Conservation (phyloP, 2,888 invertebrate genomes). For the Halocaridina rubra region DNA sequence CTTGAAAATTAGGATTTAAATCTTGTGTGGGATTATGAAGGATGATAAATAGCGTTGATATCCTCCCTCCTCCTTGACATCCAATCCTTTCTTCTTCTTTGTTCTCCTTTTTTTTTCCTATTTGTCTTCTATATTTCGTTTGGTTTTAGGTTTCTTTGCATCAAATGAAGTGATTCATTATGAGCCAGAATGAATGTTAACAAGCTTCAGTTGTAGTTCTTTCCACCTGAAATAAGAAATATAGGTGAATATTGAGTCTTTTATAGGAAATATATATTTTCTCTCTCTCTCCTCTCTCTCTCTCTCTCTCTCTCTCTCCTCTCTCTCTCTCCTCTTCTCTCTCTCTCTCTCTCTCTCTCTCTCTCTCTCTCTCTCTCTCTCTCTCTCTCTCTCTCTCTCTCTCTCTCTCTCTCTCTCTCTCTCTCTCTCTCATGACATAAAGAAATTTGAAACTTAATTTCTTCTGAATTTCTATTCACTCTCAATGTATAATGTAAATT, state of each 20-base stretch:
- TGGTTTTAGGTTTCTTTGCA: neutral
- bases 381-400: neutral
- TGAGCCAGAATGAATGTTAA: neutral
- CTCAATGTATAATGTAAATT: too few relatives aligned
- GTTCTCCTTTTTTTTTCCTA: too few relatives aligned
- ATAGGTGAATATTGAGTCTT: neutral
- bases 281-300: neutral
- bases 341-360: neutral
- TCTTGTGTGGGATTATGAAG: too few relatives aligned
- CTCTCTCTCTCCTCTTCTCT: neutral
- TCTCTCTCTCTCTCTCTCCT: neutral
- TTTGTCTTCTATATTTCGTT: too few relatives aligned
- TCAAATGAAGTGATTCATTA: neutral
- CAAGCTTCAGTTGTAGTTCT: neutral
- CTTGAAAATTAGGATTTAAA: too few relatives aligned
- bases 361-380: neutral
- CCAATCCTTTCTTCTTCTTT: too few relatives aligned
- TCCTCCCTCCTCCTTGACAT: too few relatives aligned
- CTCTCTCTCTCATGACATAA: neutral
- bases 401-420: neutral
- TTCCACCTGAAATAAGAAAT: neutral
- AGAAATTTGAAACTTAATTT: neutral
- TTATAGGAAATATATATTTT: neutral
- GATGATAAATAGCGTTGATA: too few relatives aligned
- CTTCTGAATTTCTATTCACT: too few relatives aligned